phyloP scores from a whole-genome alignment of 2,888 invertebrate species.

The Idaea dimidiata region DNA sequence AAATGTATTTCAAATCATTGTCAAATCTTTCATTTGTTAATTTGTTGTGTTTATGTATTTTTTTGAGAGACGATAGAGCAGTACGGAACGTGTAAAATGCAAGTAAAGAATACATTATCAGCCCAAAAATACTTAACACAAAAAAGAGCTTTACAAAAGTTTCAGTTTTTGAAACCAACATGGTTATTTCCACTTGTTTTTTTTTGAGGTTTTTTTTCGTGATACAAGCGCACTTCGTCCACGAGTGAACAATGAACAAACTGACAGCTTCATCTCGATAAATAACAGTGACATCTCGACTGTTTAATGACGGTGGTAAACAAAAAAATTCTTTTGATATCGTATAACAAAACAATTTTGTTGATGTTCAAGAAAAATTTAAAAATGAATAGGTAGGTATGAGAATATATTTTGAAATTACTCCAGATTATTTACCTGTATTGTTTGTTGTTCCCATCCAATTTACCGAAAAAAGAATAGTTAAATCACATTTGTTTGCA shows the following conservation, averaged over 20 bases:
- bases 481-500: too few relatives aligned
- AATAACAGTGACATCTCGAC: constrained; percentile 35
- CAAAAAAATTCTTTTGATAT: constrained; percentile 49
- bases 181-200: constrained; percentile 44
- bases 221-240: constrained; percentile 21
- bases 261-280: constrained; percentile 37
- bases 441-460: too few relatives aligned
- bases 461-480: too few relatives aligned
- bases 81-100: constrained; percentile 61
- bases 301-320: constrained; percentile 42
- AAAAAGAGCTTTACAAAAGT: constrained; percentile 63
- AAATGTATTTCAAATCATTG: constrained; percentile 50
- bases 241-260: constrained; percentile 34
- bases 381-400: neutral
- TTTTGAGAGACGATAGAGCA: constrained; percentile 37
- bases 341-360: constrained; percentile 44
- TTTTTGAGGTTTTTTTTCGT: neutral
- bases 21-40: constrained; percentile 22
- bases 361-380: neutral
- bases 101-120: constrained; percentile 52
- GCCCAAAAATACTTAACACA: constrained; percentile 52
- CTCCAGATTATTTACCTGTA: too few relatives aligned
- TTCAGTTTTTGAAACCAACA: constrained; percentile 44
- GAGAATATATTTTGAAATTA: neutral
- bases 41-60: constrained; percentile 30